Base-by-base conservation (phyloP, 2,888 invertebrate species). In the Torymus tubicola region DNA sequence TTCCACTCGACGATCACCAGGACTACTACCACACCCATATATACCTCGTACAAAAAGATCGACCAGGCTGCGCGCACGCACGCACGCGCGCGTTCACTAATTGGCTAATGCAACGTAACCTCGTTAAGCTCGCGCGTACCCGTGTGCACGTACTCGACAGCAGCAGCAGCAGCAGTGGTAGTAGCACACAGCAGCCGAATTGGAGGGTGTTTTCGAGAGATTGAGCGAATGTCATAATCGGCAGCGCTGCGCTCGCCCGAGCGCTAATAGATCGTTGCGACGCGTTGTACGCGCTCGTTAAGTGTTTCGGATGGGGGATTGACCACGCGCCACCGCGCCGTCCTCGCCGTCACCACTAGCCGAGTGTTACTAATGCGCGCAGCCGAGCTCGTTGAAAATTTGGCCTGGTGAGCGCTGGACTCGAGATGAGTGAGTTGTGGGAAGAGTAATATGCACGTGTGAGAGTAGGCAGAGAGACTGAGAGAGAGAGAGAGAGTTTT, bases 151-250 rank as follows among this genome's bases (percentile, higher is more conserved):
- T 14, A 21, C 42, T 42, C 42, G 58, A 58, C 18, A 58, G 16
- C 16, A n/a, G 21, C 10, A 11, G 58, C 14, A n/a, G 57, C n/a
- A 21, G 21, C 21, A 21, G 21, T 2, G 2, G 21, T 2, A 21
- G 21, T 21, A 21, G 21, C 2, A 21, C 16, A n/a, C 10, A 11
- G 18, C 14, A n/a, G 57, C n/a, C 16, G 57, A 57, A 57, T 57
- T 42, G 42, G 42, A 42, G 42, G 42, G n/a, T 31, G 58, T 12
- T 55, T 50, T 74, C 14, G 21, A 14, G 65, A 55, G 80, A 75
- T 80, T 60, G 60, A 75, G 65, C 75, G 67, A 75, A 75, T 57
- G 75, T 61, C 74, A 75, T 80, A 71, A 75, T 80, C 64, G 70
- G 18, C 65, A 52, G 42, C 42, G 42, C 42, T 42, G 42, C 42